Conservation (phyloP, 2,113 vertebrate species). For the Cavia porcellus region DNA sequence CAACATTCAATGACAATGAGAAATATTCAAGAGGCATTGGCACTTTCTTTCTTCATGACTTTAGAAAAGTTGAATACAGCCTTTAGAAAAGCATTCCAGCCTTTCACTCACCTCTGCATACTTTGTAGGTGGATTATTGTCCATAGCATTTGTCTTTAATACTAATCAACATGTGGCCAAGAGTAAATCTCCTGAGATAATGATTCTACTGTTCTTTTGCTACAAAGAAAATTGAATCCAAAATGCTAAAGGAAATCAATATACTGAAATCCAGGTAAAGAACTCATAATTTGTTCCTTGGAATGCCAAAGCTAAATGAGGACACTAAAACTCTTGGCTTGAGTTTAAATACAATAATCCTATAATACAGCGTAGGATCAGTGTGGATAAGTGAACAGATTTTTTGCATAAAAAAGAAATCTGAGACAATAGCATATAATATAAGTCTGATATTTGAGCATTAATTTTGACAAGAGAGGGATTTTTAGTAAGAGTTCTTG, state of each 20-base stretch:
- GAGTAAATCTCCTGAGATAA: background rate
- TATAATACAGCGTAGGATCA: background rate
- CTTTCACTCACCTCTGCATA: background rate
- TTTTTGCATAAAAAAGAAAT: conserved; percentile 19
- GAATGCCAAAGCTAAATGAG: conserved; percentile 23
- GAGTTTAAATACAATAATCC: conserved; percentile 38
- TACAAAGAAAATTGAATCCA: conserved; percentile 50
- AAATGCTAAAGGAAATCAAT: conserved; percentile 70
- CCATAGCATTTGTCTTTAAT: background rate
- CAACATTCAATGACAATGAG: too few relatives aligned
- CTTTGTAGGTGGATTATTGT: background rate
- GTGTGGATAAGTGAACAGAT: background rate
- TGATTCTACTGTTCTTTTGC: conserved; percentile 39
- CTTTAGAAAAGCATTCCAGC: background rate
- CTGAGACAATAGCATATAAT: background rate
- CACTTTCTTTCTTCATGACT: background rate
- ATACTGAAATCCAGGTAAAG: conserved; percentile 57
- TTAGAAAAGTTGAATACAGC: background rate
- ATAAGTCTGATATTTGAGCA: conserved; percentile 22
- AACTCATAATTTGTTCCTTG: conserved; percentile 56
- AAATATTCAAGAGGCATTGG: background rate
- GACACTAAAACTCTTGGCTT: background rate
- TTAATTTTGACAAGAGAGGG: conserved; percentile 56
- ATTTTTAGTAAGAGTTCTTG: background rate
- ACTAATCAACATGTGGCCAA: background rate